Percentiles rank a stretch among this genome's conserved stretches.
Conservation (phyloP, 2,888 invertebrate genomes). For the Epicampocera succincta region DNA sequence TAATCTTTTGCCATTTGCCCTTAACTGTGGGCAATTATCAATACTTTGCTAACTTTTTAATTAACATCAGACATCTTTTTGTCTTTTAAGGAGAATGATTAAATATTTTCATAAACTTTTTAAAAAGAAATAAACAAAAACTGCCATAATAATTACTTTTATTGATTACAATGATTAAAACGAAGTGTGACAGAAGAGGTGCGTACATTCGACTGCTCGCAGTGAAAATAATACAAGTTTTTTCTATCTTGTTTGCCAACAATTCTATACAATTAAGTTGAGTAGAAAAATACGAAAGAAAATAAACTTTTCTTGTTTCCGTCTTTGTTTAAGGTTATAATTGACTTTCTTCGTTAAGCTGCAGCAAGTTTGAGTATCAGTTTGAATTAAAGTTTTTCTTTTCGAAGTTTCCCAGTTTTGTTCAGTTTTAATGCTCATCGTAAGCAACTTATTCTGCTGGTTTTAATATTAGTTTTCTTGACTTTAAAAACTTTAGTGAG, state of each 20-base stretch:
- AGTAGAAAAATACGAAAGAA: conserved; percentile 13
- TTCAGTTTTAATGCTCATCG: conserved; percentile 9
- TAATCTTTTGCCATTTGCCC: no score
- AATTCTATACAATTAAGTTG: conserved; percentile 54
- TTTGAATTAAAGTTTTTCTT: conserved; percentile 29
- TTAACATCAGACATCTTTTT: conserved; percentile 8
- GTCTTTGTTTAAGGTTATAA: conserved; percentile 52
- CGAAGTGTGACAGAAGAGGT: neutral
- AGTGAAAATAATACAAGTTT: conserved; percentile 50
- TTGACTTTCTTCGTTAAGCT: conserved; percentile 60
- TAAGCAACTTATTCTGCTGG: conserved; percentile 25
- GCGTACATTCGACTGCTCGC: neutral
- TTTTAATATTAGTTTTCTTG: conserved; percentile 49
- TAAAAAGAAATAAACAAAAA: neutral
- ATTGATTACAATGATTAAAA: conserved; percentile 41
- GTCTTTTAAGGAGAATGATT: neutral
- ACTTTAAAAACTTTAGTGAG: conserved; percentile 36
- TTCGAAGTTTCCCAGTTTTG: conserved; percentile 15
- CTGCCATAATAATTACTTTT: conserved; percentile 52
- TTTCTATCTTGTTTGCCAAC: conserved; percentile 47
- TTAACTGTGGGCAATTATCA: no score
- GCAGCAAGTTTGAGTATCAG: conserved; percentile 38
- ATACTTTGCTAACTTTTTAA: conserved; percentile 18
- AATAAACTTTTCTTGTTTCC: neutral
- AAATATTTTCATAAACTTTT: conserved; percentile 5